A percentile compares a stretch with the other conserved stretches of the same genome.
These are phyloP conservation scores for Cantharis rufa DNA, from an alignment of 2,888 invertebrate species.

Conservation along the genomic window DNA sequence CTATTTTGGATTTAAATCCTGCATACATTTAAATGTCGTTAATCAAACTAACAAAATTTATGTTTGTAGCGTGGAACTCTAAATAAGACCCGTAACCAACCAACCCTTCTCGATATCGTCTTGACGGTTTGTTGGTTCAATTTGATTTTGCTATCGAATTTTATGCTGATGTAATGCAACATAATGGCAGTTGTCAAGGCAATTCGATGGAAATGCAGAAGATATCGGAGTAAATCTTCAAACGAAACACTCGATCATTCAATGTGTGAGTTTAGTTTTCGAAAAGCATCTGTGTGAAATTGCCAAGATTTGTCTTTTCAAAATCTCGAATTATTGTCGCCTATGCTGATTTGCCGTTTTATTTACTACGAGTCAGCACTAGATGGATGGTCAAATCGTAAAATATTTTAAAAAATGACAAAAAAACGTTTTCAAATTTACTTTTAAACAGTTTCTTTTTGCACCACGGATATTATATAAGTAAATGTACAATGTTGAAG, in stretches of 20 bases:
- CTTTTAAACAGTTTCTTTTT: not conserved
- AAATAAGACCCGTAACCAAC: not conserved
- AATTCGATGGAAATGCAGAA: constrained; percentile 15
- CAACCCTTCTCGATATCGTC: not conserved
- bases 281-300: constrained; percentile 29
- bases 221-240: constrained; percentile 10
- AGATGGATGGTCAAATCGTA: constrained; percentile 16
- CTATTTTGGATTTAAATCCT: not conserved
- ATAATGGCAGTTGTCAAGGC: constrained; percentile 17
- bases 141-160: constrained; percentile 16
- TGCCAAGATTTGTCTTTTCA: constrained; percentile 30
- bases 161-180: constrained; percentile 22
- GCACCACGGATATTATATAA: not conserved
- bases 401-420: constrained; percentile 1
- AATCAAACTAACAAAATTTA: not conserved
- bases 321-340: constrained; percentile 25
- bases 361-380: constrained; percentile 23
- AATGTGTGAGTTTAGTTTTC: constrained; percentile 25
- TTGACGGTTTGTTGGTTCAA: constrained; percentile 2
- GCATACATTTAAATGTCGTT: not conserved
- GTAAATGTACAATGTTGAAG: too few species aligned
- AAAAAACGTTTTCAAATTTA: not conserved
- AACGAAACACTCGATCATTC: constrained; percentile 26
- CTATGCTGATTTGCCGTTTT: constrained; percentile 25
- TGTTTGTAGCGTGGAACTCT: not conserved